Percentiles rank a stretch among this genome's conserved stretches.
Evolutionary conservation across 2,113 vertebrate species (phyloP).

Genomic region (Xenopus laevis): DNA sequence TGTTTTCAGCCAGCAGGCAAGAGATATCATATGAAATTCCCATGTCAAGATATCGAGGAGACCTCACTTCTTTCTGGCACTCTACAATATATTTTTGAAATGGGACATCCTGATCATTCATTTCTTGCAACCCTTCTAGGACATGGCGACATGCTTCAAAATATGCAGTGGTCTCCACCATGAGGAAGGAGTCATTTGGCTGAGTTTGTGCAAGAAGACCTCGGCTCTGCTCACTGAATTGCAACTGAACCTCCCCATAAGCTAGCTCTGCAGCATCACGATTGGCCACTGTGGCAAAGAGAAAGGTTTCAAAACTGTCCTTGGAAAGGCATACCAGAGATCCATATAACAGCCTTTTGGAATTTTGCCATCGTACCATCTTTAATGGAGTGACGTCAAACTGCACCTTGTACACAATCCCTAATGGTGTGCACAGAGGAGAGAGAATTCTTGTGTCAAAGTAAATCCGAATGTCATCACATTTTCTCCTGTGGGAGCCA

Average conservation of each 20-base stretch:
- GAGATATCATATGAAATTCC: constrained; percentile 67
- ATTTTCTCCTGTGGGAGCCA: constrained; percentile 65
- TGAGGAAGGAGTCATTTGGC: constrained; percentile 77
- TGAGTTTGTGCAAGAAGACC: constrained; percentile 62
- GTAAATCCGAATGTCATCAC: constrained; percentile 86
- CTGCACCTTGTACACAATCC: constrained; percentile 77
- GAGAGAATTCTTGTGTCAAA: constrained; percentile 69
- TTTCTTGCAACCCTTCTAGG: constrained; percentile 82
- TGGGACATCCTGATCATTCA: constrained; percentile 72
- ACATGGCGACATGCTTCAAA: constrained; percentile 92
- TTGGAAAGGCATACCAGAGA: constrained; percentile 88
- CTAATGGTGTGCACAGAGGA: constrained; percentile 69
- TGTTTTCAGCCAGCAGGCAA: constrained; percentile 51
- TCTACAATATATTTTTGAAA: constrained; percentile 92
- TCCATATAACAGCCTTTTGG: constrained; percentile 84
- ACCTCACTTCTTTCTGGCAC: constrained; percentile 67
- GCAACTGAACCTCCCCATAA: constrained; percentile 72
- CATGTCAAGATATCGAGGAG: constrained; percentile 70
- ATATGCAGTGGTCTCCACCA: constrained; percentile 91
- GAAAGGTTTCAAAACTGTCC: constrained; percentile 83
- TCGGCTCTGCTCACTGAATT: constrained; percentile 75
- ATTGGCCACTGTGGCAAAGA: constrained; percentile 85
- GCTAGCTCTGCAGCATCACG: constrained; percentile 66
- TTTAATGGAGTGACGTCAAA: constrained; percentile 77
- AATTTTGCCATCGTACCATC: constrained; percentile 87